Evolutionary conservation across 2,888 invertebrate species (phyloP), one percentile per base, ranked within the genome.

Genomic region (Tiliacea citrago): DNA sequence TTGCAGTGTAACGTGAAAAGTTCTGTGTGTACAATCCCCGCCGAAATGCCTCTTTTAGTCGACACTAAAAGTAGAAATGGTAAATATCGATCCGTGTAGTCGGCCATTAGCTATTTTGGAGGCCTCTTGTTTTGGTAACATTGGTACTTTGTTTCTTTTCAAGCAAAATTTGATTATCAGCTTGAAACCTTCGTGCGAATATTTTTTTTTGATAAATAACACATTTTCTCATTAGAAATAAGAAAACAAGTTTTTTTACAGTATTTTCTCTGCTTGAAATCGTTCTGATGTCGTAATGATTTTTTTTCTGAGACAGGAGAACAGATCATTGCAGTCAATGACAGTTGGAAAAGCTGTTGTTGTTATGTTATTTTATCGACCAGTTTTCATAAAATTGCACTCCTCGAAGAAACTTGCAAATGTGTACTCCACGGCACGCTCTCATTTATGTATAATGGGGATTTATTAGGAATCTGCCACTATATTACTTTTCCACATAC

Each of bases 71-170:
- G 88, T 86, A 92, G 90, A 91, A 94, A 93, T 93, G 96, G 96
- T 96, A 95, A 96, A 90, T 96, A 96, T 96, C 91, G 96, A 96
- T 95, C 94, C 87, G 89, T 89, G 84, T 90, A 83, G 89, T 92
- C 93, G 89, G 95, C 95, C 95, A 95, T 95, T 93, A 90, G 67
- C 68, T 85, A 76, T 84, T 81, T 78, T 82, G 69, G 71, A 83
- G 78, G 81, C 83, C 79, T 86, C 75, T 84, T 84, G 82, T 84
- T 80, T 81, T 81, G 81, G 73, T 77, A 61, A 67, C 67, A 55
- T 63, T 63, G 35, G 21, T 49, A 63, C 24, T 55, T 63, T 57
- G 35, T 39, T 45, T 42, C 9, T 57, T 77, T 13, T 35, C 16
- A 49, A 21, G 2, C 29, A 39, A 29, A 35, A 60, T 29, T 18